A percentile compares a stretch with the other conserved stretches of the same genome.
Conservation (phyloP, 2,113 vertebrate species). For the Elephas maximus region DNA sequence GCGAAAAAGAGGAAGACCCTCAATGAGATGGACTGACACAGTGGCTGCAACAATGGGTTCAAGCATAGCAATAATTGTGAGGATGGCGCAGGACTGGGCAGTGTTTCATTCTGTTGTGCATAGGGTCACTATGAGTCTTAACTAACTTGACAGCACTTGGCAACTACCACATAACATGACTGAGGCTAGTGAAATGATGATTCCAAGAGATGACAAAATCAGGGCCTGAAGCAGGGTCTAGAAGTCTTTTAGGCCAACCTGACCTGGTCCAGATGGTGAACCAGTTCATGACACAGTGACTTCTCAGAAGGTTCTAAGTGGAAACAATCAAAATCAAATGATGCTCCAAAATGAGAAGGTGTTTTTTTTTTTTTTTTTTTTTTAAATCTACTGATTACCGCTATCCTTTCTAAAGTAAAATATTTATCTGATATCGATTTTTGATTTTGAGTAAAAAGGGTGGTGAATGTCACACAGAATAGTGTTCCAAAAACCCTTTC, state of each 20-base stretch:
- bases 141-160: no score
- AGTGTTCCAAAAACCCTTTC: background rate
- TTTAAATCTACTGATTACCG: background rate
- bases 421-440: background rate
- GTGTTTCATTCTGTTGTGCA: no score
- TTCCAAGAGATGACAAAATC: background rate
- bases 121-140: no score
- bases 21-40: no score
- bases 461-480: background rate
- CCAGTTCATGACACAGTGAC: background rate
- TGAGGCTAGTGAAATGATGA: background rate
- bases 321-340: background rate
- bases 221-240: background rate
- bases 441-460: background rate
- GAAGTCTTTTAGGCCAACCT: background rate
- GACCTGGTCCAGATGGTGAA: background rate
- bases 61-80: no score
- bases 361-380: no score
- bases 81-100: no score
- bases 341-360: background rate
- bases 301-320: background rate
- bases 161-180: background rate
- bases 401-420: background rate
- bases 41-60: no score
- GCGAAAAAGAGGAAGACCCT: no score